Percentiles rank a stretch among this genome's conserved stretches.
Evolutionary conservation across 2,797 vertebrate species (phyloP).

Genomic region (Nothura maculosa): DNA sequence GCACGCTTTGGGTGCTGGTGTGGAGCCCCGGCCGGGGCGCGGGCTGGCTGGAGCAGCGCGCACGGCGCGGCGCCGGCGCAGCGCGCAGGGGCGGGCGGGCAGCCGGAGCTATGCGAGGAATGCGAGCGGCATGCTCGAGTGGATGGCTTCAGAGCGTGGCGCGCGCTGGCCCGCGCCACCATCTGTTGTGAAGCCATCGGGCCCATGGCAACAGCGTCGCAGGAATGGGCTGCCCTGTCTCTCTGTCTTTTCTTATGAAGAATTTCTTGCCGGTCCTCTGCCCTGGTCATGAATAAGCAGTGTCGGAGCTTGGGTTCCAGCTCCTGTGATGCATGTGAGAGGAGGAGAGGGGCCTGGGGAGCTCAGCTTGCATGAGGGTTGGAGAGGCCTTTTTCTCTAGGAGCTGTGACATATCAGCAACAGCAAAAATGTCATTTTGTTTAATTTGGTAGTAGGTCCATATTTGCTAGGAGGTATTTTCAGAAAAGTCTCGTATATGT

Average conservation of each 20-base stretch:
- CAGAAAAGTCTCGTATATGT: background rate
- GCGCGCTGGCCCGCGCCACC: slow-evolving; percentile 73
- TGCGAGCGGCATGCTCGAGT: slow-evolving; percentile 84
- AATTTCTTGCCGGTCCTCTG: slow-evolving; percentile 45
- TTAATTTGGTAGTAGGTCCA: background rate
- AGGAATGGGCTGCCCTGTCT: slow-evolving; percentile 73
- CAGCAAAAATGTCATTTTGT: background rate
- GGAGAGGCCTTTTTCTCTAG: background rate
- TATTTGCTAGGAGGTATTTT: background rate
- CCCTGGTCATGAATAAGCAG: slow-evolving; percentile 58
- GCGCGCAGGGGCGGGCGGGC: slow-evolving; percentile 46
- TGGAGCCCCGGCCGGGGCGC: background rate
- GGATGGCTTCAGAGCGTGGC: slow-evolving; percentile 81
- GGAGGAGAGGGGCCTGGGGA: slow-evolving; percentile 31
- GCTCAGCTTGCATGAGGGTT: background rate
- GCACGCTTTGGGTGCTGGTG: background rate
- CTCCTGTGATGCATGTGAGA: slow-evolving; percentile 20
- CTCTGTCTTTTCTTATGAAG: slow-evolving; percentile 61
- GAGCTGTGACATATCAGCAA: background rate
- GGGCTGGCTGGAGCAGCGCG: background rate
- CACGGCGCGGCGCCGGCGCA: background rate
- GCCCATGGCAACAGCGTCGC: slow-evolving; percentile 83
- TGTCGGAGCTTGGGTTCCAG: slow-evolving; percentile 57
- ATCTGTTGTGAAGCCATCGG: slow-evolving; percentile 80
- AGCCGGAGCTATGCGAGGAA: slow-evolving; percentile 82